Percentiles rank a stretch among this genome's conserved stretches.
Evolutionary conservation across 2,113 vertebrate genomes (phyloP).

Genomic region (Limanda limanda): DNA sequence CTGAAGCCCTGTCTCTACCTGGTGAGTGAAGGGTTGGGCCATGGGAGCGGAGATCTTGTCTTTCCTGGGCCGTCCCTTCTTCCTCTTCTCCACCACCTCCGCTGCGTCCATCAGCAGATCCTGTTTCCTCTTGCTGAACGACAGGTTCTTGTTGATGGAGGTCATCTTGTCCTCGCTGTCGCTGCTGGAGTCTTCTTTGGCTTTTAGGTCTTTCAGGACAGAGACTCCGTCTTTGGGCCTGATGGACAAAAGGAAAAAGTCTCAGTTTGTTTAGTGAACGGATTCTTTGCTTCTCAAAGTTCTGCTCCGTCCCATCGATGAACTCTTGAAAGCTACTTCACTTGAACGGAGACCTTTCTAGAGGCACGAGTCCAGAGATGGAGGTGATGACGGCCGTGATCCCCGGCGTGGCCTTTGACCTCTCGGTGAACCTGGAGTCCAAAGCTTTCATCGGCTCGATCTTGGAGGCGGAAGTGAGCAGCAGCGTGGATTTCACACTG

Average conservation of each 20-base stretch:
- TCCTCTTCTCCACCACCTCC: conserved; percentile 93
- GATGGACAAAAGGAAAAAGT: background rate
- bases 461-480: conserved; percentile 91
- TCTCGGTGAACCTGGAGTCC: conserved; percentile 96
- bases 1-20: conserved; percentile 74
- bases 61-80: conserved; percentile 95
- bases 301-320: too few species aligned
- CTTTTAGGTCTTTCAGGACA: conserved; percentile 84
- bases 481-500: conserved; percentile 82
- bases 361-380: conserved; percentile 82
- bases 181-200: conserved; percentile 94
- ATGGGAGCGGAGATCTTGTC: conserved; percentile 89
- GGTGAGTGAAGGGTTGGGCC: conserved; percentile 85
- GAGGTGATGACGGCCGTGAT: conserved; percentile 83
- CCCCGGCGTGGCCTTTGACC: conserved; percentile 95
- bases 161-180: conserved; percentile 95
- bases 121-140: conserved; percentile 89
- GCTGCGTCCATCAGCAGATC: conserved; percentile 86
- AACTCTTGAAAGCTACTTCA: background rate
- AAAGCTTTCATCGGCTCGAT: conserved; percentile 98
- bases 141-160: conserved; percentile 86
- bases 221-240: conserved; percentile 87
- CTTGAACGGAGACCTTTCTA: conserved; percentile 85
- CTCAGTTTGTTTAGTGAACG: background rate
- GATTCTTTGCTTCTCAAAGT: too few species aligned